Evolutionary conservation across 2,888 invertebrate species (phyloP).

Genomic region (Cataglyphis altisquamis): DNA sequence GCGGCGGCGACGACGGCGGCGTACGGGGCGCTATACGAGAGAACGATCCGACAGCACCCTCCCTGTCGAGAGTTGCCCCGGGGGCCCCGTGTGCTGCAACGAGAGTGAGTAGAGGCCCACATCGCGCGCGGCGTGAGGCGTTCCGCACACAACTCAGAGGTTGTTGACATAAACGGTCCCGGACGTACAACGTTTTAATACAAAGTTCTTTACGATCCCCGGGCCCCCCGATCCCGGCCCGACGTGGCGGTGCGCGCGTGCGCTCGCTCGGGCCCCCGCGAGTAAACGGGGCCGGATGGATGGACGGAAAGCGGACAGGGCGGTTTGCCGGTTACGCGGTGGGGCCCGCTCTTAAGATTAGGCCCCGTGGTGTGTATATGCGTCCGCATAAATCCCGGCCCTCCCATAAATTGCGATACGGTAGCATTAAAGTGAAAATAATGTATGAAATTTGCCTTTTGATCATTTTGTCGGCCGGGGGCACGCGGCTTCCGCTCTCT

Average conservation of each 20-base stretch:
- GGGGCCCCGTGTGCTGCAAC: slow-evolving; percentile 67
- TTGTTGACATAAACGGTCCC: slow-evolving; percentile 80
- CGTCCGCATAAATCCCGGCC: slow-evolving; percentile 84
- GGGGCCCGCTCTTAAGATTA: slow-evolving; percentile 70
- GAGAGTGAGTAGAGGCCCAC: slow-evolving; percentile 63
- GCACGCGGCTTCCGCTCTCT: slow-evolving; percentile 82
- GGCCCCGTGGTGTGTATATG: slow-evolving; percentile 78
- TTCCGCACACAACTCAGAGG: slow-evolving; percentile 79
- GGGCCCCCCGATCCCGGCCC: slow-evolving; percentile 42
- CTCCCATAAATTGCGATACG: slow-evolving; percentile 85
- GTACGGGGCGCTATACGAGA: slow-evolving; percentile 59
- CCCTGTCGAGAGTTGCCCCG: slow-evolving; percentile 70
- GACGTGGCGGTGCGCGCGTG: slow-evolving; percentile 52
- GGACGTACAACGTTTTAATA: slow-evolving; percentile 82
- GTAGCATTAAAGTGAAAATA: slow-evolving; percentile 86
- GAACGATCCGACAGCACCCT: slow-evolving; percentile 66
- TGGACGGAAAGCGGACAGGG: slow-evolving; percentile 58
- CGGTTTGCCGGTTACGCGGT: slow-evolving; percentile 66
- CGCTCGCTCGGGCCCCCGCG: slow-evolving; percentile 56
- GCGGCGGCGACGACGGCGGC: slow-evolving; percentile 20
- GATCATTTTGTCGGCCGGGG: slow-evolving; percentile 85
- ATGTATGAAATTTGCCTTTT: slow-evolving; percentile 86
- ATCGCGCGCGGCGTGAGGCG: slow-evolving; percentile 74
- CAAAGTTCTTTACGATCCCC: slow-evolving; percentile 81
- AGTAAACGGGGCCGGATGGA: slow-evolving; percentile 47